phyloP scores from a whole-genome alignment of 2,797 vertebrate species.

The Mus spretus region DNA sequence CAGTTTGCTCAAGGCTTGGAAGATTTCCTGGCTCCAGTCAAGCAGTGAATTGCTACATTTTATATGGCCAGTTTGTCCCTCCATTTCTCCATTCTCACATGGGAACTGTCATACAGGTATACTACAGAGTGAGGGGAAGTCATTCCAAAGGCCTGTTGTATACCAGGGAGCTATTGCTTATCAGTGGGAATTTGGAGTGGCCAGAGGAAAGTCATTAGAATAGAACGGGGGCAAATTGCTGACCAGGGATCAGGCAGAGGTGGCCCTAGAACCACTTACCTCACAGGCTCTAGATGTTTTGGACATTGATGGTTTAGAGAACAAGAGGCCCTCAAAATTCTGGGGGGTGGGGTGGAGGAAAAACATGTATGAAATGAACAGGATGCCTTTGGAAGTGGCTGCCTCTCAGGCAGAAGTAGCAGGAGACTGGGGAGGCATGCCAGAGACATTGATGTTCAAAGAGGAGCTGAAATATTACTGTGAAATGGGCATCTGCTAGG shows the following conservation, averaged over 20 bases:
- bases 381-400: not conserved
- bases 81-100: not conserved
- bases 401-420: not conserved
- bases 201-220: not conserved
- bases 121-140: not conserved
- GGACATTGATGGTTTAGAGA: constrained; percentile 25
- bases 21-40: not conserved
- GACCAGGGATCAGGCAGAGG: rapidly evolving
- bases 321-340: too few species aligned
- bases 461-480: not conserved
- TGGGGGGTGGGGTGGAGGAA: too few species aligned
- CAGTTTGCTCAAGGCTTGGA: too few species aligned
- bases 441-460: rapidly evolving
- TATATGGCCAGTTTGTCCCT: rapidly evolving
- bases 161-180: not conserved
- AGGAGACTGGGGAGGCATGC: not conserved
- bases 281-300: not conserved
- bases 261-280: not conserved
- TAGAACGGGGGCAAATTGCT: rapidly evolving
- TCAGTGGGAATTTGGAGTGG: rapidly evolving
- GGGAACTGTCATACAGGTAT: rapidly evolving
- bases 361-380: rapidly evolving
- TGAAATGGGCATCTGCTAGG: rapidly evolving
- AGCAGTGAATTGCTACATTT: not conserved
- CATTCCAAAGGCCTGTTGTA: rapidly evolving